Base-by-base conservation (phyloP, 2,888 invertebrate genomes). In the Ischnus inquisitorius region DNA sequence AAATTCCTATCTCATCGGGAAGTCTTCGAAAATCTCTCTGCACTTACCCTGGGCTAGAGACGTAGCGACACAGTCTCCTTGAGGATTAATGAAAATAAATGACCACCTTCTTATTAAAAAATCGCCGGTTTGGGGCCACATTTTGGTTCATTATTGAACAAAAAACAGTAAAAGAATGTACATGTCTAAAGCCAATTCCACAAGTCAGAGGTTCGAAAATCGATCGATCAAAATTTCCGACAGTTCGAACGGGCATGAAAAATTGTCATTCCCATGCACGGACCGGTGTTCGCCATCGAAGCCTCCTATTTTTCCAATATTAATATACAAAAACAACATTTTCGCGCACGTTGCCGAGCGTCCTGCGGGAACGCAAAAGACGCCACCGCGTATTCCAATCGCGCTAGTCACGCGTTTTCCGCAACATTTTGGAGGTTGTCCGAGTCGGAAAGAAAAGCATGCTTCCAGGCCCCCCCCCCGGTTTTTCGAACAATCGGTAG, bases 301-400 rank as follows among this genome's bases (percentile, higher is more conserved):
- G 14, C 34, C 48, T 19, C n/a, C 28, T 72, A 72, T 76, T 80
- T 51, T 75, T 62, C 60, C 43, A 60, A 51, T 25, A 76, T 84
- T 75, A 76, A 75, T 67, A 82, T 84, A 75, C 82, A 75, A n/a
- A 82, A 79, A 82, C 60, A 84, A 84, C 67, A 84, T 60, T 71
- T 81, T 51, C 64, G 12, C 68, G 60, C 51, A 25, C 65, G 60
- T 74, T 28, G 72, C 5, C 5, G n/a, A 39, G 19, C n/a, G 43
- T 72, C 72, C 75, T 75, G 22, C 64, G 62, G 64, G 75, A 75
- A 48, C 22, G 34, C 4, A 34, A 34, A 19, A 46, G 74, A 8
- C 16, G 4, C 22, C 41, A 12, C 43, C 22, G 6, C 19, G 22
- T 39, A 34, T 39, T n/a, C 19, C 10, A 64, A 16, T 64, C 39